phyloP scores from a whole-genome alignment of 1,140 invertebrate species.

The Drosophila mayri region DNA sequence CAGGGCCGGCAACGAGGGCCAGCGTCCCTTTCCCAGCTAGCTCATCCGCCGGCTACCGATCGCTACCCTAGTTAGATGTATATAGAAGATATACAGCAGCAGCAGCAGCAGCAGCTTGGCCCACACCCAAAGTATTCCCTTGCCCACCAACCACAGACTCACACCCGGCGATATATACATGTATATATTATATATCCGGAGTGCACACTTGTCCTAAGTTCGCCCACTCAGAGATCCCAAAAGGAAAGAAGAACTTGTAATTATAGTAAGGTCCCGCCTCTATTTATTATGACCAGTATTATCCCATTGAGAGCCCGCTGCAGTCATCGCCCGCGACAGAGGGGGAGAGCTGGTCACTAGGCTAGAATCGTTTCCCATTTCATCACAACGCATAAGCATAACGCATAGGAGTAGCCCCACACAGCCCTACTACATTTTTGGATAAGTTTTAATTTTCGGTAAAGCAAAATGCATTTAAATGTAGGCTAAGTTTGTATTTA shows the following conservation, averaged over 20 bases:
- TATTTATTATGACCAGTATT: slow-evolving; percentile 51
- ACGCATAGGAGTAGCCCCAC: background rate
- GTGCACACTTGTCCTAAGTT: slow-evolving; percentile 3
- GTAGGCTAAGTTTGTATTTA: slow-evolving; percentile 44
- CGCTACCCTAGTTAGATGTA: slow-evolving; percentile 19
- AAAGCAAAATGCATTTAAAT: slow-evolving; percentile 41
- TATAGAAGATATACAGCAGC: slow-evolving; percentile 43
- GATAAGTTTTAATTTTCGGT: slow-evolving; percentile 25
- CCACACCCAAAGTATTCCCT: slow-evolving; percentile 11
- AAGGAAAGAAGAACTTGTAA: slow-evolving; percentile 31
- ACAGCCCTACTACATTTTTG: slow-evolving; percentile 3
- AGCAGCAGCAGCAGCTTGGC: slow-evolving; percentile 11
- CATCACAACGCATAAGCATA: slow-evolving; percentile 26
- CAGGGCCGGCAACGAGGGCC: slow-evolving; percentile 53
- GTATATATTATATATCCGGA: background rate
- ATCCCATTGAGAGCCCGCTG: slow-evolving; percentile 17
- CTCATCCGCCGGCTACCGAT: background rate
- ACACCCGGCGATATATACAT: slow-evolving; percentile 8
- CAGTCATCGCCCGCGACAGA: background rate
- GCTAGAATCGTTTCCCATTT: slow-evolving; percentile 27
- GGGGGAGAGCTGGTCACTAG: slow-evolving; percentile 2
- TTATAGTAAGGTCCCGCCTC: slow-evolving; percentile 23
- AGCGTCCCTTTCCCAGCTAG: slow-evolving; percentile 28
- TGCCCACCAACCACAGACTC: background rate
- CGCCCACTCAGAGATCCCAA: slow-evolving; percentile 10